Conservation (phyloP, 2,888 invertebrate species). For the Teleiodes luculella region DNA sequence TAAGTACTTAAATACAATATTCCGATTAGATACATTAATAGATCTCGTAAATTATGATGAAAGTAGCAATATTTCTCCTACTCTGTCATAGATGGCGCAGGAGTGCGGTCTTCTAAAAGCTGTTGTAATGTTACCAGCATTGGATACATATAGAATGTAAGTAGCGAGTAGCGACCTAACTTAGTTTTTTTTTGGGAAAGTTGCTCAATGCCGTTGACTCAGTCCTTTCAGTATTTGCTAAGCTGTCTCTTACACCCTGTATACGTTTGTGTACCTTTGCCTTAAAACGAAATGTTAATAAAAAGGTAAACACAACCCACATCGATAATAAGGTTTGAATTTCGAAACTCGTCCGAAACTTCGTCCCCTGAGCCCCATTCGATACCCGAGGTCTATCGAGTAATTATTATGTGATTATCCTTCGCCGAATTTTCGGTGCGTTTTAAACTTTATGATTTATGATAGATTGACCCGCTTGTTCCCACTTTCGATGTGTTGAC, state of each 20-base stretch:
- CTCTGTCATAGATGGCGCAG: conserved; percentile 45
- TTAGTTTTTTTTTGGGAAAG: no score
- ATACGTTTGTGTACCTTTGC: neutral
- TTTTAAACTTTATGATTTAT: conserved; percentile 71
- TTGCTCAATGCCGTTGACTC: no score
- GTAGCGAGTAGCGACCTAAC: no score
- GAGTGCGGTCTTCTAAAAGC: neutral
- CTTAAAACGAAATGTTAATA: no score
- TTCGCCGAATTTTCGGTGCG: conserved; percentile 56
- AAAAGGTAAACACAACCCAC: conserved; percentile 6
- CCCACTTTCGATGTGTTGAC: conserved; percentile 38
- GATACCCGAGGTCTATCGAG: conserved; percentile 50
- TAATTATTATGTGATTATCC: conserved; percentile 72
- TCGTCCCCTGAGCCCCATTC: conserved; percentile 31
- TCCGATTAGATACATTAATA: no score
- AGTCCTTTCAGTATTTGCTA: neutral
- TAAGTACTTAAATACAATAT: no score
- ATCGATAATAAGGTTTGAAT: conserved; percentile 12
- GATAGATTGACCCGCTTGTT: conserved; percentile 54
- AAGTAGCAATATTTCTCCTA: conserved; percentile 22
- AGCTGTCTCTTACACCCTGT: neutral
- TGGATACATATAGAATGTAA: no score
- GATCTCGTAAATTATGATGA: no score
- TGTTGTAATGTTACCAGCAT: no score
- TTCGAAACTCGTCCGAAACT: conserved; percentile 20